Base-by-base conservation (phyloP, 1,140 invertebrate species). In the Lepidurus packardi region DNA sequence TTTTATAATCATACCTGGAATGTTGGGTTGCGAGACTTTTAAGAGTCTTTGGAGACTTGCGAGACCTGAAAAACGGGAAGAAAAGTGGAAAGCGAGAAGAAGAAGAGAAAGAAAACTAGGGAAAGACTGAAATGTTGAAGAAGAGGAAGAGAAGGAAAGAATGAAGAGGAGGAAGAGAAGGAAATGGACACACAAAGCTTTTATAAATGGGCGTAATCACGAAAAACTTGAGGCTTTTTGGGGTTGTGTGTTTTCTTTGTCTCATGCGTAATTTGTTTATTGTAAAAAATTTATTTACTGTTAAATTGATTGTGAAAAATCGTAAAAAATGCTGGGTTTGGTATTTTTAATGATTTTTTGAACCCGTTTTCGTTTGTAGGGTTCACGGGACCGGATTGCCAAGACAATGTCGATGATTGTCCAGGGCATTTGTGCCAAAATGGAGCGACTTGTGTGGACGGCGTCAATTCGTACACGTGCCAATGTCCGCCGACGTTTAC, bases 361-460 rank as follows among this genome's bases (percentile, higher is more conserved):
- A n/a, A 16, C 16, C 7, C 10, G 10, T 65, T 83, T 82, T 81
- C 80, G 83, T 80, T 85, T 88, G 0, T 88, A 95, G 94, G 94
- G 78, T 96, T 93, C 84, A 89, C 90, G 53, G 94, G 94, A 21
- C 90, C 91, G 80, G 91, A 94, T 83, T 96, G 94, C 85, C 92
- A 96, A 82, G 93, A 94, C 83, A 94, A 95, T 84, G 91, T 95
- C 82, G 94, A 97, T 86, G 94, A 97, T 84, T 97, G 94, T 84
- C 90, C 91, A 1, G 94, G 94, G 5, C 90, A 97, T 84, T 87
- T 93, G 24, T 97, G 94, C 83, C 92, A 94, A 84, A 97, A 97
- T 84, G 94, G 94, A 0, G 95, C 91, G 10, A 94, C 92, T 0
- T 97, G 95, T 82, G 85, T 96, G 73, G 94, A 97, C 85, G 92